A percentile compares a stretch with the other conserved stretches of the same genome.
Evolutionary conservation across 2,797 vertebrate species (phyloP).

Genomic region (Pantherophis alleghaniensis): DNA sequence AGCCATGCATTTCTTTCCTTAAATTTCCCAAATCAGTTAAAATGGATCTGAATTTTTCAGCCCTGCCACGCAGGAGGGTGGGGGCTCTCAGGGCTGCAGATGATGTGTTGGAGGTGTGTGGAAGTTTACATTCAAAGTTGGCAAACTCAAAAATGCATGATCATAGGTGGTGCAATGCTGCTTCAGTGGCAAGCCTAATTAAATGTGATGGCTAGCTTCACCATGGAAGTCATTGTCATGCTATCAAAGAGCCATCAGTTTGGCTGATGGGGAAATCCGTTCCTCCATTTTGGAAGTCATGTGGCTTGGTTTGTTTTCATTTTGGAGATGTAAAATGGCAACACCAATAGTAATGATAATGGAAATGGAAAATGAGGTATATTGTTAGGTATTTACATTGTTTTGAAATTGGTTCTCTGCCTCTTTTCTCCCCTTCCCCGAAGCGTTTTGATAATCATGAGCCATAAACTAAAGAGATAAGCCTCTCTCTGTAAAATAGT

Average conservation of each 20-base stretch:
- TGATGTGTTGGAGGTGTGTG: not conserved
- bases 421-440: no score
- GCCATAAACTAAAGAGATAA: rapidly evolving
- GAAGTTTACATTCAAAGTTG: not conserved
- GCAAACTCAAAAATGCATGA: not conserved
- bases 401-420: not conserved
- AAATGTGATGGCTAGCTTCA: not conserved
- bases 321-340: constrained; percentile 3
- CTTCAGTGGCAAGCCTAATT: not conserved
- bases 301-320: not conserved
- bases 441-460: constrained; percentile 28
- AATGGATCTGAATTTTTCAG: not conserved
- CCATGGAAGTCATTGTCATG: not conserved
- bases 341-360: not conserved
- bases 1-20: not conserved
- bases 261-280: not conserved
- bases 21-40: not conserved
- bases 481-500: not conserved
- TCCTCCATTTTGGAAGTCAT: not conserved
- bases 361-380: not conserved
- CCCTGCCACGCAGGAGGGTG: not conserved
- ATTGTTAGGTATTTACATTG: not conserved
- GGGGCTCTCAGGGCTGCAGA: not conserved
- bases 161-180: not conserved
- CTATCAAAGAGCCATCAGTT: not conserved